phyloP scores from a whole-genome alignment of 2,113 vertebrate species.

The Siniperca knerii region DNA sequence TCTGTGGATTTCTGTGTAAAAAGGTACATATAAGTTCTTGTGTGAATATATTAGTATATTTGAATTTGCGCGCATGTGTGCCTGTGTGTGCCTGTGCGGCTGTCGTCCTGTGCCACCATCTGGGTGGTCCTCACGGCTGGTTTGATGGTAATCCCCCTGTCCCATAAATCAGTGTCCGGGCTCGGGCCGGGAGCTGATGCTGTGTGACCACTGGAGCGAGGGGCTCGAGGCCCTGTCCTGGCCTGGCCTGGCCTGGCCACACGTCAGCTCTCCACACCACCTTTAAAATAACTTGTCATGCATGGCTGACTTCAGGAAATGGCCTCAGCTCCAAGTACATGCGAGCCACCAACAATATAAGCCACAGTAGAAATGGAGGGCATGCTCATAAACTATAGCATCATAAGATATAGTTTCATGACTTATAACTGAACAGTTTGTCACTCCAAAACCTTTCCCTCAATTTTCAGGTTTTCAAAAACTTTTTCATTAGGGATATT shows the following conservation, averaged over 20 bases:
- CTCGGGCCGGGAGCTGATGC: slow-evolving; percentile 76
- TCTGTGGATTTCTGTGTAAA: background rate
- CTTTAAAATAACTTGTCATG: slow-evolving; percentile 79
- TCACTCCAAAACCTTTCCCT: background rate
- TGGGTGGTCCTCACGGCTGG: slow-evolving; percentile 85
- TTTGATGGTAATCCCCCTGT: slow-evolving; percentile 83
- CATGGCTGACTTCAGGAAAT: slow-evolving; percentile 66
- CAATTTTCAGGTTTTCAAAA: slow-evolving; percentile 16
- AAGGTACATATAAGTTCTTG: slow-evolving; percentile 8
- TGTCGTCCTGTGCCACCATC: slow-evolving; percentile 67
- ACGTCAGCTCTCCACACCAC: slow-evolving; percentile 80
- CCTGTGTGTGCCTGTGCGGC: slow-evolving; percentile 55
- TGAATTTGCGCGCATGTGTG: slow-evolving; percentile 41
- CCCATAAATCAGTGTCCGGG: slow-evolving; percentile 83
- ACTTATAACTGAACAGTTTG: background rate
- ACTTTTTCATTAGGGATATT: slow-evolving; percentile 4
- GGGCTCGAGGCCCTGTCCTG: slow-evolving; percentile 65
- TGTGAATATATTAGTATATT: slow-evolving; percentile 17
- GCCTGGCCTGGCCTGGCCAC: slow-evolving; percentile 65
- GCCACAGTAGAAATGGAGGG: slow-evolving; percentile 24
- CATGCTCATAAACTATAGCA: slow-evolving; percentile 2
- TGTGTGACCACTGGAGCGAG: slow-evolving; percentile 75
- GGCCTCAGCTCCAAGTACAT: slow-evolving; percentile 40
- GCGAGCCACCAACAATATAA: slow-evolving; percentile 22
- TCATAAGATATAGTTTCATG: slow-evolving; percentile 21